phyloP scores from a whole-genome alignment of 2,888 invertebrate species.

The Andricus curvator region DNA sequence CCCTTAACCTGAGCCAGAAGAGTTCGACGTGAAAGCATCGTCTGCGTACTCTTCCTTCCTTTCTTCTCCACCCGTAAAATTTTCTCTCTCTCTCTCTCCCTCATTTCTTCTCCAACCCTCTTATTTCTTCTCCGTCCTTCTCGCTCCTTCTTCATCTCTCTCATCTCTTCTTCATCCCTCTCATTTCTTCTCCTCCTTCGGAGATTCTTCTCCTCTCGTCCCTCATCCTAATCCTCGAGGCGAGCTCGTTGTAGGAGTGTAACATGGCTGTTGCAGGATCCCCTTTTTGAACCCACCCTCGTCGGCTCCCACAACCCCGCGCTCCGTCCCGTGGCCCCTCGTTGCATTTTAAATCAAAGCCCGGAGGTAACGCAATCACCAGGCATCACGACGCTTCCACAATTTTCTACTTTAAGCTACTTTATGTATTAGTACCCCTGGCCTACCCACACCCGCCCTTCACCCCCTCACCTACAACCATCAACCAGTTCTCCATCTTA shows the following conservation, averaged over 20 bases:
- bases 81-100: no score
- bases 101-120: no score
- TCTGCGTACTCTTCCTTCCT: conserved; percentile 42
- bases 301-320: conserved; percentile 52
- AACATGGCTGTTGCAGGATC: conserved; percentile 54
- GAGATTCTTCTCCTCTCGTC: conserved; percentile 42
- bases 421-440: conserved; percentile 75
- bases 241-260: conserved; percentile 45
- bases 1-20: conserved; percentile 41
- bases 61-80: not conserved
- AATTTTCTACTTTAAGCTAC: conserved; percentile 79
- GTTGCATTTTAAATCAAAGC: conserved; percentile 79
- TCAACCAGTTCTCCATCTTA: conserved; percentile 45
- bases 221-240: conserved; percentile 51
- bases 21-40: conserved; percentile 55
- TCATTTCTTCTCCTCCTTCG: conserved; percentile 32
- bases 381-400: conserved; percentile 79
- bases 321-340: conserved; percentile 69
- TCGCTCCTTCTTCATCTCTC: no score
- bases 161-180: not conserved
- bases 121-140: not conserved
- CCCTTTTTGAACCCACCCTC: conserved; percentile 53
- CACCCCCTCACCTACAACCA: conserved; percentile 42
- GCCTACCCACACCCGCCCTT: conserved; percentile 45
- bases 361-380: conserved; percentile 78